A percentile compares a stretch with the other conserved stretches of the same genome.
Evolutionary conservation across 2,113 vertebrate species (phyloP).

Genomic region (Leptodactylus fuscus): DNA sequence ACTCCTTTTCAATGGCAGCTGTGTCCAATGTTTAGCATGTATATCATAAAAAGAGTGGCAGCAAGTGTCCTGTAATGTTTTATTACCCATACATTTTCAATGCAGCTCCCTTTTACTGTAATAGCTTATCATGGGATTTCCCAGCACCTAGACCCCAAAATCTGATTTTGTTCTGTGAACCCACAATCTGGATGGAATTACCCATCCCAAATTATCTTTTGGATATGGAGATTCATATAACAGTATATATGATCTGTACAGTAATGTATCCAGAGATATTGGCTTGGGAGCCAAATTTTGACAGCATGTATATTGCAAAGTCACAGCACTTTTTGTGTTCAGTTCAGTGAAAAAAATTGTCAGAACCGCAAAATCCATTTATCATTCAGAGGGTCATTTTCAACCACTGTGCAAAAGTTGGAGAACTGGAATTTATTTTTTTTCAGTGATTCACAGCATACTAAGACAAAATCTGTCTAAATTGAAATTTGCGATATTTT

Average conservation of each 20-base stretch:
- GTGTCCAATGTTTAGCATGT: too few species aligned
- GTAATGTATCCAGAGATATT: neutral
- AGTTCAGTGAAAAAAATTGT: conserved; percentile 3
- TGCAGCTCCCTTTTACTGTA: too few species aligned
- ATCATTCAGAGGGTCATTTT: neutral
- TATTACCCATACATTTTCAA: too few species aligned
- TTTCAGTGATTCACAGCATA: neutral
- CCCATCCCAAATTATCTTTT: too few species aligned
- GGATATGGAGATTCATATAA: neutral
- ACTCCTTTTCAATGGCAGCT: too few species aligned
- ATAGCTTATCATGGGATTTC: too few species aligned
- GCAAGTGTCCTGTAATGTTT: too few species aligned
- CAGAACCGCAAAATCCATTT: neutral
- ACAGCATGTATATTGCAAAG: neutral
- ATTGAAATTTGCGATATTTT: neutral
- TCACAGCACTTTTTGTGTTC: neutral
- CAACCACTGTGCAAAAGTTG: neutral
- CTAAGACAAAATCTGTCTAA: neutral
- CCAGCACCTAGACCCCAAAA: too few species aligned
- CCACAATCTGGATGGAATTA: too few species aligned
- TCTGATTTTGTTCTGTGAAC: too few species aligned
- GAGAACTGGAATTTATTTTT: neutral
- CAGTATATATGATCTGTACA: neutral
- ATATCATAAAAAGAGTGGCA: too few species aligned
- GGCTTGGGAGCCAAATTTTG: neutral